These are phyloP conservation scores for Pseudeuparius sepicola DNA, from an alignment of 2,888 invertebrate species.

Conservation along the genomic window DNA sequence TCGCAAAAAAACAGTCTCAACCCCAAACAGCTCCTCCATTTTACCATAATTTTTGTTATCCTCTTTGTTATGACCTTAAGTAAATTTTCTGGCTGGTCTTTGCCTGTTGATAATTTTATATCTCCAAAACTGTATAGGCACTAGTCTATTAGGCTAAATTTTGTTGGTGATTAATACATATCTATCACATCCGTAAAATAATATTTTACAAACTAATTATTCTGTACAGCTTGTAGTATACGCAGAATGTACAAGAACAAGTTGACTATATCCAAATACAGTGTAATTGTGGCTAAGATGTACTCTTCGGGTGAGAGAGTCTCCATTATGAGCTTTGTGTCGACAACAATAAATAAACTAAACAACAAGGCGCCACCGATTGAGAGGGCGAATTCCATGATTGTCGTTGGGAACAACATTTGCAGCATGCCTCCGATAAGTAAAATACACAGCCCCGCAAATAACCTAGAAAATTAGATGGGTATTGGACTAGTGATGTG, in stretches of 20 bases:
- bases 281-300: conserved; percentile 59
- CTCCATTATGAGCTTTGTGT: conserved; percentile 77
- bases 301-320: conserved; percentile 67
- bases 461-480: conserved; percentile 44
- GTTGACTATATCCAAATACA: conserved; percentile 82
- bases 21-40: no score
- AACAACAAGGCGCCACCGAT: conserved; percentile 67
- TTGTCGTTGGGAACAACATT: conserved; percentile 61
- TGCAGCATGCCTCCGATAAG: conserved; percentile 64
- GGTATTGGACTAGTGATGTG: no score
- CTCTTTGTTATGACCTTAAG: no score
- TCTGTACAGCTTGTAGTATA: conserved; percentile 56
- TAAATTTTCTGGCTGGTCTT: no score
- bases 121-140: no score
- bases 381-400: conserved; percentile 60
- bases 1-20: no score
- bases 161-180: no score
- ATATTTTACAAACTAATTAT: no score
- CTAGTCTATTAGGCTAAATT: no score
- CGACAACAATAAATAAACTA: conserved; percentile 72
- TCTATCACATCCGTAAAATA: no score
- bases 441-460: conserved; percentile 56
- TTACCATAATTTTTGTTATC: no score
- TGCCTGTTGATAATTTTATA: no score
- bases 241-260: conserved; percentile 72